Evolutionary conservation across 2,113 vertebrate genomes (phyloP), one percentile per base, ranked within the genome.

Genomic region (Calyptomena viridis): DNA sequence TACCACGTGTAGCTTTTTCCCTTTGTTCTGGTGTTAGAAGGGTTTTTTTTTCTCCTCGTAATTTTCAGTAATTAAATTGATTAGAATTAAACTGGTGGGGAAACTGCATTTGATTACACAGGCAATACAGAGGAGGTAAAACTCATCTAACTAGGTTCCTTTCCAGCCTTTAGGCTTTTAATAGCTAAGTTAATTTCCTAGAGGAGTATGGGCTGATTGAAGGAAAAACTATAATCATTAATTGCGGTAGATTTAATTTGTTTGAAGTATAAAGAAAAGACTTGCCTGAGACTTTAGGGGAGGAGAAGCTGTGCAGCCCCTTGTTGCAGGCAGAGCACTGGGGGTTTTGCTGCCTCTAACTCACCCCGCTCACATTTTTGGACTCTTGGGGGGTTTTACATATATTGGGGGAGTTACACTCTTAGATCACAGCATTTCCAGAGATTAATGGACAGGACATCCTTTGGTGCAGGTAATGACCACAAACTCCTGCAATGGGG

Each of bases 31-130:
- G 23, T 46, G 18, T 82, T 35, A 94, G 74, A 89, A 89, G 53
- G 1, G 6, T 33, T 58, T 80, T 68, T 27, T 4, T 60, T 58
- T 56, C 46, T 9, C 0, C 1, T 93, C 86, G 76, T 90, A 96
- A 97, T 97, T 96, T 96, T 95, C 92, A 96, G 92, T 95, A 96
- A 96, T 93, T 96, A 96, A 96, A 97, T 69, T 97, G 95, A 96
- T 96, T 93, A 94, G 90, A 96, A 96, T 96, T 95, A 94, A 95
- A 95, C 93, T 96, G 80, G 80, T 95, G 86, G 88, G 90, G 93
- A 96, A 96, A 90, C 88, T 92, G 88, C 86, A 89, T 93, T 93
- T 96, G 93, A 95, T 96, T 97, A 93, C 92, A 89, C 76, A 95
- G 92, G 93, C 94, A 96, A 78, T 92, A 90, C n/a, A 89, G 88